Evolutionary conservation across 2,888 invertebrate genomes (phyloP), one percentile per base, ranked within the genome.

Genomic region (Kryphioiulus occultus): DNA sequence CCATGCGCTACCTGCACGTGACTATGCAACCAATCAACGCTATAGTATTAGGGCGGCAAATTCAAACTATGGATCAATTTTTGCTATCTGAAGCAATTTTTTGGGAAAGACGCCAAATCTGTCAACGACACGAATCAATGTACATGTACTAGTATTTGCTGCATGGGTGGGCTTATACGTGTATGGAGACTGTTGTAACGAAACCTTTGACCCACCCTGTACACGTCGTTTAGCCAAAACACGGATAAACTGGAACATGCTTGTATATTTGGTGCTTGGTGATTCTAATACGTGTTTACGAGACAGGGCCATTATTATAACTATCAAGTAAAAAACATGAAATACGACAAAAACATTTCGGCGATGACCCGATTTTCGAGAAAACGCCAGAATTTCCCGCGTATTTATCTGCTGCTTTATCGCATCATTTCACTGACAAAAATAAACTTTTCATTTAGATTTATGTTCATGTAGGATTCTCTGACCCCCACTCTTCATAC

Each of bases 371-470:
- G 59, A 59, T 59, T 59, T 59, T 59, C 59, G 4, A 22, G 22
- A 59, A 22, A 59, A 22, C 5, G n/a, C 17, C 22, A 17, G 59
- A n/a, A n/a, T n/a, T n/a, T n/a, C n/a, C n/a, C 19, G n/a, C 59
- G n/a, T 5, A 22, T 59, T 59, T 59, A 4, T 22, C 17, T 4
- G 59, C 59, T 9, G 22, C 5, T 22, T 17, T 17, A 59, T 22
- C 47, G 17, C 19, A 17, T 47, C 17, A 17, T 47, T 47, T 4
- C 59, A 22, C 59, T 59, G n/a, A 5, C 22, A 59, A 22, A 59
- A 59, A 59, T 22, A 59, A n/a, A 59, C 59, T 59, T 59, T 59
- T 59, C 22, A n/a, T n/a, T 59, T 59, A 59, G 59, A 59, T 59
- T 59, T 22, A 59, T 59, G 59, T 59, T 7, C 59, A n/a, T n/a